These are phyloP conservation scores for Callitettix versicolor DNA, from an alignment of 1,140 invertebrate species.

Conservation along the genomic window DNA sequence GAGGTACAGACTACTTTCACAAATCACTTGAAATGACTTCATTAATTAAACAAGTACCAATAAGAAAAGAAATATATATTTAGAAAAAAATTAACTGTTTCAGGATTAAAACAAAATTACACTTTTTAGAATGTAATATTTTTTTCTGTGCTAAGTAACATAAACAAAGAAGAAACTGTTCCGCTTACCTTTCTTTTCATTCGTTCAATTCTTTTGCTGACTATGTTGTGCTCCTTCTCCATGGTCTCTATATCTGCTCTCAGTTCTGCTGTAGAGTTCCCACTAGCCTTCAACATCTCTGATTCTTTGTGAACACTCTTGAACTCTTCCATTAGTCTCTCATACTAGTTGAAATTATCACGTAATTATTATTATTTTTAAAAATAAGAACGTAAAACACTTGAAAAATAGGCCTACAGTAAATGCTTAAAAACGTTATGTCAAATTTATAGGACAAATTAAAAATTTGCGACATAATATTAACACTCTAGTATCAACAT, in stretches of 20 bases:
- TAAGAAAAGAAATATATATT: too few relatives aligned
- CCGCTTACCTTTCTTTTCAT: conserved; percentile 48
- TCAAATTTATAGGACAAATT: not conserved
- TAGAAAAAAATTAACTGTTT: too few relatives aligned
- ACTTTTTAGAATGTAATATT: too few relatives aligned
- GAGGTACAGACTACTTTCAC: too few relatives aligned
- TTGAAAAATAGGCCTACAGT: not conserved
- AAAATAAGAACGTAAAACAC: not conserved
- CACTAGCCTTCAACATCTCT: conserved; percentile 49
- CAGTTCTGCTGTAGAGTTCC: conserved; percentile 49
- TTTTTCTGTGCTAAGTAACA: too few relatives aligned
- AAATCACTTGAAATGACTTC: too few relatives aligned
- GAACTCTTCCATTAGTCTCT: conserved; percentile 69
- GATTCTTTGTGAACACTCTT: conserved; percentile 67
- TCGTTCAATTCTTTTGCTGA: conserved; percentile 57
- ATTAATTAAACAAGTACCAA: too few relatives aligned
- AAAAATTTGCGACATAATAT: too few relatives aligned
- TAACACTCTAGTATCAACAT: too few relatives aligned
- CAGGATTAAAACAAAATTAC: too few relatives aligned
- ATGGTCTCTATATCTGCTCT: conserved; percentile 70
- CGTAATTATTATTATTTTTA: too few relatives aligned
- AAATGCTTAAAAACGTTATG: not conserved
- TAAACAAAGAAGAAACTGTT: too few relatives aligned
- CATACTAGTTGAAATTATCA: conserved; percentile 48
- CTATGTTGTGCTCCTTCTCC: conserved; percentile 75